A percentile compares a stretch with the other conserved stretches of the same genome.
Conservation (phyloP, 2,113 vertebrate genomes). For the Elephantulus edwardii region DNA sequence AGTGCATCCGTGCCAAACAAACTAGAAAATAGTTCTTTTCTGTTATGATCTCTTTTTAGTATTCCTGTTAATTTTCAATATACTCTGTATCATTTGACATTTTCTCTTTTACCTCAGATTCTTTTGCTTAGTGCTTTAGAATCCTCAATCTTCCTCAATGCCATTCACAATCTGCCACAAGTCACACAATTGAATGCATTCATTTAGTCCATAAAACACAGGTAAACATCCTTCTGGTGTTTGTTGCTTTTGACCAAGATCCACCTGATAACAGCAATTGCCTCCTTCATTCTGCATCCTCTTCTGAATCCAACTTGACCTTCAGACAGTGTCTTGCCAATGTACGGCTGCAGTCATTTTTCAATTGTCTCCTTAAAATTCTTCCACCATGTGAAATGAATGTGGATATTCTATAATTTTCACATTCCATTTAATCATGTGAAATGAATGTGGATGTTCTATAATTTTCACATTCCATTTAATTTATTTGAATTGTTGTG, state of each 20-base stretch:
- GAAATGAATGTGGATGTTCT: background rate
- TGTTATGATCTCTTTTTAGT: background rate
- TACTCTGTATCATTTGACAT: background rate
- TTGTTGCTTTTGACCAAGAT: background rate
- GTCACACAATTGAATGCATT: background rate
- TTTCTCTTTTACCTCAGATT: background rate
- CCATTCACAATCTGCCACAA: background rate
- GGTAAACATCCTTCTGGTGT: background rate
- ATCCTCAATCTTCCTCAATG: background rate
- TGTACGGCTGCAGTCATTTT: background rate
- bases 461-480: background rate
- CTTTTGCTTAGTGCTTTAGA: background rate
- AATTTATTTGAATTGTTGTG: background rate
- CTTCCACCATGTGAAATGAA: background rate
- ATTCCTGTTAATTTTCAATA: background rate
- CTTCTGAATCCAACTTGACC: background rate
- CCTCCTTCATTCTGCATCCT: background rate
- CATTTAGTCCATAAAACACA: background rate
- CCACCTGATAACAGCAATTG: background rate
- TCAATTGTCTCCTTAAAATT: background rate
- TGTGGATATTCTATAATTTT: background rate
- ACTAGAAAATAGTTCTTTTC: background rate
- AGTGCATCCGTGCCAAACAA: background rate
- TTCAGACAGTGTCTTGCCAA: background rate
- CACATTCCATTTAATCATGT: background rate